Evolutionary conservation across 2,888 invertebrate species (phyloP).

Genomic region (Boloria selene): DNA sequence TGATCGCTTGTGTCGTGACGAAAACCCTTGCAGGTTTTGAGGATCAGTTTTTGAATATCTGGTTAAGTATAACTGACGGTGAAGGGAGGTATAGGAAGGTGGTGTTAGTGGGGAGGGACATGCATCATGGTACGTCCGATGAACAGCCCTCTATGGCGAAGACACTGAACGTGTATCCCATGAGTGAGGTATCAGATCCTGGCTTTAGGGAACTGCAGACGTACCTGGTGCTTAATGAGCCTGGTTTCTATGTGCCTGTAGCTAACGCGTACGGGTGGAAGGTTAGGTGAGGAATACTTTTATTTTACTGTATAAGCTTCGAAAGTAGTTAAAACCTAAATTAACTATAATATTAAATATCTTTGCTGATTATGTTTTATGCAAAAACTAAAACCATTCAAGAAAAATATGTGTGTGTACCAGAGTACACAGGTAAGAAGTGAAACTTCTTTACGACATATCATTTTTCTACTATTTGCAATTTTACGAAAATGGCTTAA

Average conservation of each 20-base stretch:
- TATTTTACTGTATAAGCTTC: background rate
- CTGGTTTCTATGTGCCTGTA: conserved; percentile 67
- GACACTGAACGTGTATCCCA: conserved; percentile 44
- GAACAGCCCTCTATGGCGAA: conserved; percentile 28
- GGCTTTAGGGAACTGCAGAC: conserved; percentile 52
- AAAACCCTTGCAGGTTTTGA: conserved; percentile 50
- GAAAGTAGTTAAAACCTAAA: background rate
- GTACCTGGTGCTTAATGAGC: conserved; percentile 60
- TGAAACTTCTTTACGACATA: too few species aligned
- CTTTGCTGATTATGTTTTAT: too few species aligned
- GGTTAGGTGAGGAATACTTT: conserved; percentile 56
- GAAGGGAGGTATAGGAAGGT: conserved; percentile 39
- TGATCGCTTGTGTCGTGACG: conserved; percentile 67
- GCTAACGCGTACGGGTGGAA: conserved; percentile 66
- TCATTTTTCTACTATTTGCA: too few species aligned
- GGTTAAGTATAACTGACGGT: conserved; percentile 46
- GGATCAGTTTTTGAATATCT: conserved; percentile 58
- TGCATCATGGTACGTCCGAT: conserved; percentile 29
- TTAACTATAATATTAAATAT: too few species aligned
- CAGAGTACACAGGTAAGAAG: too few species aligned
- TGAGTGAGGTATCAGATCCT: conserved; percentile 34
- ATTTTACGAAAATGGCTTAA: too few species aligned
- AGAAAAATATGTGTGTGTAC: background rate
- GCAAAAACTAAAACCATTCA: too few species aligned
- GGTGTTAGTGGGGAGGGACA: conserved; percentile 50